phyloP scores from a whole-genome alignment of 2,888 invertebrate species.

The Campoplex capitator region DNA sequence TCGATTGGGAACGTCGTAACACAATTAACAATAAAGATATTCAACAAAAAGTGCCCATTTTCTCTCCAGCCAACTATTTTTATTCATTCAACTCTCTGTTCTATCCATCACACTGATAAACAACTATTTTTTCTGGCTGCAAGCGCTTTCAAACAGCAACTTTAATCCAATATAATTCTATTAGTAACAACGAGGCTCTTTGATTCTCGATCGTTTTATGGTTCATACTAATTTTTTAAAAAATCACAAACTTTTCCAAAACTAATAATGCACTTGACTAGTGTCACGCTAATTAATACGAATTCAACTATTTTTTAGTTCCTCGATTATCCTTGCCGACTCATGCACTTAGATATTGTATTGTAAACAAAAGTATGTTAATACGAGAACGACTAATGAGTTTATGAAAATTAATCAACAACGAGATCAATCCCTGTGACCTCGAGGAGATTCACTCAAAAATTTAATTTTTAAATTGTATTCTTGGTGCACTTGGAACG shows the following conservation, averaged over 20 bases:
- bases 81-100: constrained; percentile 35
- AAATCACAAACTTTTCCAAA: constrained; percentile 33
- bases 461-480: not conserved
- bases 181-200: constrained; percentile 16
- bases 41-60: constrained; percentile 37
- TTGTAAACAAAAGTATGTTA: constrained; percentile 1
- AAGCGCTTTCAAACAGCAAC: constrained; percentile 75
- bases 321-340: constrained; percentile 23
- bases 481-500: too few species aligned
- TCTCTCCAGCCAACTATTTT: constrained; percentile 10
- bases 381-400: not conserved
- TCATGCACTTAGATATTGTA: constrained; percentile 55
- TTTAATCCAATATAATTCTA: constrained; percentile 32
- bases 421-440: not conserved
- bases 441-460: not conserved
- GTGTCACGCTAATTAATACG: constrained; percentile 55
- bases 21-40: constrained; percentile 51
- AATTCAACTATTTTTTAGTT: constrained; percentile 18
- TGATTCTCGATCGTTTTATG: constrained; percentile 1
- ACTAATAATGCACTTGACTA: constrained; percentile 45
- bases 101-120: constrained; percentile 58
- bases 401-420: not conserved
- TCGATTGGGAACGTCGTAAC: constrained; percentile 18
- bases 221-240: constrained; percentile 3
- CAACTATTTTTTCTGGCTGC: constrained; percentile 75